These are phyloP conservation scores for Spheniscus humboldti DNA, from an alignment of 2,797 vertebrate species.

Conservation along the genomic window DNA sequence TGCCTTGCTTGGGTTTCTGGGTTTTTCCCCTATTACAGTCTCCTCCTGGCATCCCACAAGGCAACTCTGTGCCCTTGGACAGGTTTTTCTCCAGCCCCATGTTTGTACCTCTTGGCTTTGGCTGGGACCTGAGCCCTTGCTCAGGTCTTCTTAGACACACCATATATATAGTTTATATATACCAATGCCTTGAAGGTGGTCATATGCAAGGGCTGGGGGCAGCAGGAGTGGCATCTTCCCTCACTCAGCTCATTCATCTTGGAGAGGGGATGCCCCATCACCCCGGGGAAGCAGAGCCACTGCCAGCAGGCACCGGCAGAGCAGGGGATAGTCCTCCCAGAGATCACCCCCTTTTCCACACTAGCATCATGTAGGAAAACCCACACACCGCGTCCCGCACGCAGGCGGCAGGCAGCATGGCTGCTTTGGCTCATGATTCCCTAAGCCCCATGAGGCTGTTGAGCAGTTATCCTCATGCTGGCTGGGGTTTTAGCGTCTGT, in stretches of 20 bases:
- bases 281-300: not conserved
- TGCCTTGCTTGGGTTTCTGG: not conserved
- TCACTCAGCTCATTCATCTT: not conserved
- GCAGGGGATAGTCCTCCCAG: no score
- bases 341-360: not conserved
- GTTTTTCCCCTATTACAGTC: not conserved
- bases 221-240: not conserved
- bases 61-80: not conserved
- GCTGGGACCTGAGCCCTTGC: not conserved
- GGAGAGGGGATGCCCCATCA: not conserved
- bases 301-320: not conserved
- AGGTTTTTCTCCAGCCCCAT: not conserved
- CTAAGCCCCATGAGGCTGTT: not conserved
- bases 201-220: not conserved
- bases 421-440: not conserved
- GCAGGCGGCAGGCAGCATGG: not conserved
- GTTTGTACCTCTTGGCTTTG: not conserved
- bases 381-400: accelerated
- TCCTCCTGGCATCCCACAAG: not conserved
- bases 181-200: not conserved
- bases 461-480: not conserved
- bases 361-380: not conserved
- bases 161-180: not conserved
- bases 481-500: not conserved
- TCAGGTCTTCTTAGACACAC: not conserved